Conservation (phyloP, 2,797 vertebrate genomes). For the Emydoidea blandingii region DNA sequence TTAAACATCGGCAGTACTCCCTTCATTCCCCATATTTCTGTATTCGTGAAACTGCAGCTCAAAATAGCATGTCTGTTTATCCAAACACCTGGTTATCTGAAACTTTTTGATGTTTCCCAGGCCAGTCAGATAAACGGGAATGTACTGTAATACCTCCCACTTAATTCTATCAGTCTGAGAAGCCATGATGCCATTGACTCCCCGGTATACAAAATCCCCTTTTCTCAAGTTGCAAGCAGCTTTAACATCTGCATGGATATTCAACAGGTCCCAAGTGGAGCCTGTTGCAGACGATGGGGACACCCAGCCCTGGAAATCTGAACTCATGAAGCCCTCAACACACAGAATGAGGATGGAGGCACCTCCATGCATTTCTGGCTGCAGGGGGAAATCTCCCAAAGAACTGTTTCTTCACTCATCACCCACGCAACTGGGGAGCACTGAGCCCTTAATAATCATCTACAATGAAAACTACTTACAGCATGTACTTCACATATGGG, state of each 20-base stretch:
- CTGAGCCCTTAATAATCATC: not conserved
- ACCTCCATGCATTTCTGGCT: not conserved
- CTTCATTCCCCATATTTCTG: not conserved
- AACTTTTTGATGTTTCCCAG: not conserved
- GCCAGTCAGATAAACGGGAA: not conserved
- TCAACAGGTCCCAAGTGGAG: not conserved
- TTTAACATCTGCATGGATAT: not conserved
- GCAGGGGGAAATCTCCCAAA: not conserved
- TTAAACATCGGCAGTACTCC: not conserved
- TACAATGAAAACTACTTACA: not conserved
- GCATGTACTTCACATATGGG: not conserved
- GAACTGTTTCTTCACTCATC: not conserved
- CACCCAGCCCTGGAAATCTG: not conserved
- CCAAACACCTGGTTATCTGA: not conserved
- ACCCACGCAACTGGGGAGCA: not conserved
- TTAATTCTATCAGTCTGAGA: not conserved
- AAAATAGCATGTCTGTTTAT: not conserved
- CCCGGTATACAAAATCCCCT: not conserved
- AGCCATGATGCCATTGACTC: too few species aligned
- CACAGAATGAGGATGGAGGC: not conserved
- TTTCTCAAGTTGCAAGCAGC: not conserved
- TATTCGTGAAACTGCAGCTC: not conserved
- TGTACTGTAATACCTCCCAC: not conserved
- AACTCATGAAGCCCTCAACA: not conserved
- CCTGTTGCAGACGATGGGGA: not conserved